Percentiles rank a stretch among this genome's conserved stretches.
phyloP scores from a whole-genome alignment of 2,113 vertebrate species.

The Tretioscincus oriximinensis region DNA sequence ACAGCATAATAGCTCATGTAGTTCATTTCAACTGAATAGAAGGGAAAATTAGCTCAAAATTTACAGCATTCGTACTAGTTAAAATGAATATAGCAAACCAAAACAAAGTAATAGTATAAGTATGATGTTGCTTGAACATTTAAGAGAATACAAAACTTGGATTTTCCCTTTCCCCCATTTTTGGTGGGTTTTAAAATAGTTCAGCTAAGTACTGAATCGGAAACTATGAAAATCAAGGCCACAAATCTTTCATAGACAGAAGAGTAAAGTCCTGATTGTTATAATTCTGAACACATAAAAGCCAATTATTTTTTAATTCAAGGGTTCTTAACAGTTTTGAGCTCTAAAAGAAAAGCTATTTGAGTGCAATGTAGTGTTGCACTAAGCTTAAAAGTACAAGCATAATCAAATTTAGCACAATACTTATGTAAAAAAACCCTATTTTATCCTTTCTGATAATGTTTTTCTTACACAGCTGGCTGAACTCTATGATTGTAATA shows the following conservation, averaged over 20 bases:
- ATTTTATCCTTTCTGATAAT: slow-evolving; percentile 56
- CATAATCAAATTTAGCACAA: slow-evolving; percentile 66
- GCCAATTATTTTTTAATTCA: slow-evolving; percentile 44
- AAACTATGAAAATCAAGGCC: not conserved
- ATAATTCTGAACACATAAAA: slow-evolving; percentile 40
- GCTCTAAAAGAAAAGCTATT: slow-evolving; percentile 58
- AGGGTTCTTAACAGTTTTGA: slow-evolving; percentile 47
- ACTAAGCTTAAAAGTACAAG: slow-evolving; percentile 51
- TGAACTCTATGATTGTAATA: slow-evolving; percentile 65
- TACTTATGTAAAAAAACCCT: slow-evolving; percentile 66
- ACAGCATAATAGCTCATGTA: not conserved
- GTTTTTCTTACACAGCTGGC: slow-evolving; percentile 65
- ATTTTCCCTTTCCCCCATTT: not conserved
- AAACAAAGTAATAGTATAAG: not conserved
- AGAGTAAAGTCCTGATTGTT: not conserved
- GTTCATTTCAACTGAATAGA: not conserved
- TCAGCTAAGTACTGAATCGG: not conserved
- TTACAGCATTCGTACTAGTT: not conserved
- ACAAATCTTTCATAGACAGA: not conserved
- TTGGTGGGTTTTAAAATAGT: not conserved
- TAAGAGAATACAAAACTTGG: not conserved
- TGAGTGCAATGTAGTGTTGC: slow-evolving; percentile 60
- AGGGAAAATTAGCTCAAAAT: not conserved
- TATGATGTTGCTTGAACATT: not conserved
- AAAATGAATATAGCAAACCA: not conserved